Conservation (phyloP, 2,888 invertebrate species). For the Limnephilus marmoratus region DNA sequence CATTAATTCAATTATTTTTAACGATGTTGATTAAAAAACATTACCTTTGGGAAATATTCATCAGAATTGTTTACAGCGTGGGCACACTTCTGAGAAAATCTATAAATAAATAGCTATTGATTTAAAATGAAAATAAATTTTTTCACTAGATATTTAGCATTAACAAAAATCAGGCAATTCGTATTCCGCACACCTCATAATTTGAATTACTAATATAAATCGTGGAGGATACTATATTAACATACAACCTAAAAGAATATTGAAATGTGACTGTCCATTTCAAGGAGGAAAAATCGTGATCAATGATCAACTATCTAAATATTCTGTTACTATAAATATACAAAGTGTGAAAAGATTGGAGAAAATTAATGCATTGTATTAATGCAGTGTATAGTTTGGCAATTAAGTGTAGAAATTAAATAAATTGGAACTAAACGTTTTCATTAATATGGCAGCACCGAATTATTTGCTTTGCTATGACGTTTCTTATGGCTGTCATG, state of each 20-base stretch:
- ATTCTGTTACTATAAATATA: too few species aligned
- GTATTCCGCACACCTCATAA: constrained; percentile 21
- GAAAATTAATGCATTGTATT: not conserved
- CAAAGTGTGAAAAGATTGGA: not conserved
- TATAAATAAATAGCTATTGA: not conserved
- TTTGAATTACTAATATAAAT: constrained; percentile 33
- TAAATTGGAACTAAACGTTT: too few species aligned
- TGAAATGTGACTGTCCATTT: not conserved
- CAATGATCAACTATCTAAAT: not conserved
- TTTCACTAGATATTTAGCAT: not conserved
- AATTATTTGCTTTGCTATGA: too few species aligned
- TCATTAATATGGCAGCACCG: too few species aligned
- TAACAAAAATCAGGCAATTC: not conserved
- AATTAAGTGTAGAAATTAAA: too few species aligned
- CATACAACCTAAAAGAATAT: constrained; percentile 8
- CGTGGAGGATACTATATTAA: constrained; percentile 36
- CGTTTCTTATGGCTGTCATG: too few species aligned
- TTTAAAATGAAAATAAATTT: not conserved
- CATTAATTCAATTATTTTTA: not conserved
- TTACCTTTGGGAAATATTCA: not conserved
- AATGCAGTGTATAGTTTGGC: too few species aligned
- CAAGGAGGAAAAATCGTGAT: not conserved
- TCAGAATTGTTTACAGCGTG: not conserved
- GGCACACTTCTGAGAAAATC: not conserved
- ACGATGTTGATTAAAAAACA: not conserved